A percentile compares a stretch with the other conserved stretches of the same genome.
Evolutionary conservation across 2,888 invertebrate genomes (phyloP).

Genomic region (Apomyelois bistriatella): DNA sequence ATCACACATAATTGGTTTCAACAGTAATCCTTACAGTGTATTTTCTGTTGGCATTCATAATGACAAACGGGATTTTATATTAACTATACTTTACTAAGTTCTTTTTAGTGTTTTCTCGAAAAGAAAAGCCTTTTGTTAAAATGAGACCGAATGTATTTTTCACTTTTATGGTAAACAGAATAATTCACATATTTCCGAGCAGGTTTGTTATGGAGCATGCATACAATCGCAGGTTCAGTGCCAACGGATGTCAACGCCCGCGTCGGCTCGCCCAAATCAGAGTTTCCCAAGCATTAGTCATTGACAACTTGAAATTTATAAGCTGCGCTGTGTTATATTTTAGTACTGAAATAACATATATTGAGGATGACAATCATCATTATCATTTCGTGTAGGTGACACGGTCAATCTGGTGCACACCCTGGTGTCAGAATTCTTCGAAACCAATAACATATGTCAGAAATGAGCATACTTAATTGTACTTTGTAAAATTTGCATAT

Average conservation of each 20-base stretch:
- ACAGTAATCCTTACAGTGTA: slow-evolving; percentile 10
- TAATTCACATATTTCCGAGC: slow-evolving; percentile 16
- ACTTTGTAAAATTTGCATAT: too few relatives aligned
- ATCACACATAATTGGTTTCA: slow-evolving; percentile 16
- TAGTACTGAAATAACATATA: not conserved
- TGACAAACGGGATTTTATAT: not conserved
- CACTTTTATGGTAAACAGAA: not conserved
- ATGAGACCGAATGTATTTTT: not conserved
- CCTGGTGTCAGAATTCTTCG: too few relatives aligned
- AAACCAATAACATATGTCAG: too few relatives aligned
- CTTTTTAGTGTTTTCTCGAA: too few relatives aligned
- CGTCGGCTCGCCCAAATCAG: slow-evolving; percentile 38
- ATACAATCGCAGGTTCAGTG: slow-evolving; percentile 34
- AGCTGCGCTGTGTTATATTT: not conserved
- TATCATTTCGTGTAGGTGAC: too few relatives aligned
- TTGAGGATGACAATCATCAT: too few relatives aligned
- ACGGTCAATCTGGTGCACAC: too few relatives aligned
- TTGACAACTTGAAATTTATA: slow-evolving; percentile 32
- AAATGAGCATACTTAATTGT: too few relatives aligned
- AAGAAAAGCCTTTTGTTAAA: not conserved
- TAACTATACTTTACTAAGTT: not conserved
- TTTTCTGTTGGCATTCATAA: not conserved
- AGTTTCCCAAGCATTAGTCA: slow-evolving; percentile 44
- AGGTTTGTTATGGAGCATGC: slow-evolving; percentile 11
- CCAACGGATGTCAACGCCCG: slow-evolving; percentile 50